Base-by-base conservation (phyloP, 2,113 vertebrate genomes). In the Miniopterus natalensis region DNA sequence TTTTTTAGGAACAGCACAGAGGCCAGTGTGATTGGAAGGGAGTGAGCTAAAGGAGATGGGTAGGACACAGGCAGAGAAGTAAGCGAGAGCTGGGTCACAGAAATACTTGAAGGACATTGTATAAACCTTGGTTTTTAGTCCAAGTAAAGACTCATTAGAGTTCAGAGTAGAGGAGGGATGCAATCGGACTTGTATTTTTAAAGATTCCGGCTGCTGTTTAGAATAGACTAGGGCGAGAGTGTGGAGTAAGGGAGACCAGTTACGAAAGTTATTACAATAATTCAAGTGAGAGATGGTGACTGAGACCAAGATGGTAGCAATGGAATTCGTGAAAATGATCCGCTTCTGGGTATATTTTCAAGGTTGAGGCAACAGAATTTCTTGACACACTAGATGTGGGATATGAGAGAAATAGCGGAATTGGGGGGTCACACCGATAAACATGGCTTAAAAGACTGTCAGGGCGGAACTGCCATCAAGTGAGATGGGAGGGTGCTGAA, bases 11-110 rank as follows among this genome's bases (percentile, higher is more conserved):
- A 27, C 2, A 31, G 49, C 10, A 25, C 14, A 8, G n/a, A 78
- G 42, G 12, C 12, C 71, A 25, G 12, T 8, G 23, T 3, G 15
- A 49, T 0, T 1, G 1, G 25, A 83, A 27, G 17, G 1, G 6
- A 20, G 3, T 36, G 25, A 84, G 31, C 25, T 20, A 36, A 51
- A 1, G 14, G 53, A 77, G 40, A 8, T 17, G 8, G 9, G 8
- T 11, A 68, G 42, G 36, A n/a, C 9, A 17, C 0, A 61, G 45
- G 36, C 53, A 87, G 10, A 66, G 68, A 53, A 40, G 15, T 55
- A 23, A 84, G 29, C 42, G 70, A 27, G 8, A 11, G 25, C 4
- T 42, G 27, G 14, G 25, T 36, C 40, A 53, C 8, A 68, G 13
- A 42, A 49, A 53, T 29, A 13, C 65, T 40, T 6, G 20, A 57